A percentile compares a stretch with the other conserved stretches of the same genome.
These are phyloP conservation scores for Nothobranchius furzeri DNA, from an alignment of 2,113 vertebrate species.

Conservation along the genomic window DNA sequence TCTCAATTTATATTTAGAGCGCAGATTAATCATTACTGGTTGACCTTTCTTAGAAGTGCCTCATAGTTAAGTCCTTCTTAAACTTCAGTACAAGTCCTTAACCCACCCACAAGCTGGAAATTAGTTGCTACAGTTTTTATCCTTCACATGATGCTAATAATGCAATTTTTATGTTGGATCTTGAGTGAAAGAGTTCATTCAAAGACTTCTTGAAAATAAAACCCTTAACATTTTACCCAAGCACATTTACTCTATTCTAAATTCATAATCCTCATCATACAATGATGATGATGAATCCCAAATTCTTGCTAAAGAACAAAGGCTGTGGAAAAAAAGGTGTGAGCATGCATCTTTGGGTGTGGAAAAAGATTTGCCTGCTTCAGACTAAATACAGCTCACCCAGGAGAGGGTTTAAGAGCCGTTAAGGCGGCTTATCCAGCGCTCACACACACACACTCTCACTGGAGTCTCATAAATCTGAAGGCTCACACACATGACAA, in stretches of 20 bases:
- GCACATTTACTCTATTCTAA: slow-evolving; percentile 45
- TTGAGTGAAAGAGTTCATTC: slow-evolving; percentile 33
- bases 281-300: slow-evolving; percentile 27
- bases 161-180: slow-evolving; percentile 19
- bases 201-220: slow-evolving; percentile 33
- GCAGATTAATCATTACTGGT: slow-evolving; percentile 2
- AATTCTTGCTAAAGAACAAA: slow-evolving; percentile 31
- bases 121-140: slow-evolving; percentile 14
- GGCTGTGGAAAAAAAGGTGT: slow-evolving; percentile 13
- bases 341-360: slow-evolving; percentile 27
- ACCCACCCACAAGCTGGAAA: background rate
- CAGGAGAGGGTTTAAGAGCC: slow-evolving; percentile 56
- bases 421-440: slow-evolving; percentile 63
- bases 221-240: slow-evolving; percentile 51
- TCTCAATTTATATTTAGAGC: background rate
- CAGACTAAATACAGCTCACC: slow-evolving; percentile 62
- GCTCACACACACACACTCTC: slow-evolving; percentile 32
- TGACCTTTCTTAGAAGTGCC: slow-evolving; percentile 1
- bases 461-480: slow-evolving; percentile 3
- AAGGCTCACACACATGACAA: slow-evolving; percentile 33
- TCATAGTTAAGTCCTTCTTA: slow-evolving; percentile 13
- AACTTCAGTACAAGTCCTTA: background rate
- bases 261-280: slow-evolving; percentile 44
- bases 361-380: slow-evolving; percentile 44
- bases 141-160: slow-evolving; percentile 4